These are phyloP conservation scores for Chrysochloris asiatica DNA, from an alignment of 2,113 vertebrate genomes.

Conservation along the genomic window DNA sequence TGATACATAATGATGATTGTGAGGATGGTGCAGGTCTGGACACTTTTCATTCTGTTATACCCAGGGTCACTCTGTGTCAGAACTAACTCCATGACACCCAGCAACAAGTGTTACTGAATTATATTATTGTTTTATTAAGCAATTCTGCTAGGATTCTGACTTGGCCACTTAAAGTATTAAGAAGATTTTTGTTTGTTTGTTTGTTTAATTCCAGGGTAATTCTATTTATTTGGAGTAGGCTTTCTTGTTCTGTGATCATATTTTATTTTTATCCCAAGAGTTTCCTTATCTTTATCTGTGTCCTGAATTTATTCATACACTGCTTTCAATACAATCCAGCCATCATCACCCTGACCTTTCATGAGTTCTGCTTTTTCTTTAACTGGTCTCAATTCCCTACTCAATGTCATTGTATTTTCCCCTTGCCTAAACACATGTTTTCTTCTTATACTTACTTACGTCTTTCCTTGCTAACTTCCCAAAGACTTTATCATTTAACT, in stretches of 20 bases:
- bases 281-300: neutral
- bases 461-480: neutral
- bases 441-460: neutral
- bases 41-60: neutral
- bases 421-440: neutral
- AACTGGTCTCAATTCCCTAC: rapidly evolving
- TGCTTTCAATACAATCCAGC: neutral
- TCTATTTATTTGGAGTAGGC: neutral
- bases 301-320: neutral
- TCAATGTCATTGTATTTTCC: neutral
- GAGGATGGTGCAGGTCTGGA: neutral
- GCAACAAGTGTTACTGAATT: neutral
- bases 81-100: neutral
- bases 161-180: neutral
- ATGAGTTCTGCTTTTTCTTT: neutral
- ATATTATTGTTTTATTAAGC: neutral
- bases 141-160: neutral
- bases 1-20: neutral
- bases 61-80: neutral
- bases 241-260: neutral
- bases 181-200: neutral
- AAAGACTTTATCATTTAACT: neutral
- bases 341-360: neutral
- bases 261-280: neutral
- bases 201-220: neutral